Conservation (phyloP, 2,888 invertebrate genomes). For the Fragum fragum region DNA sequence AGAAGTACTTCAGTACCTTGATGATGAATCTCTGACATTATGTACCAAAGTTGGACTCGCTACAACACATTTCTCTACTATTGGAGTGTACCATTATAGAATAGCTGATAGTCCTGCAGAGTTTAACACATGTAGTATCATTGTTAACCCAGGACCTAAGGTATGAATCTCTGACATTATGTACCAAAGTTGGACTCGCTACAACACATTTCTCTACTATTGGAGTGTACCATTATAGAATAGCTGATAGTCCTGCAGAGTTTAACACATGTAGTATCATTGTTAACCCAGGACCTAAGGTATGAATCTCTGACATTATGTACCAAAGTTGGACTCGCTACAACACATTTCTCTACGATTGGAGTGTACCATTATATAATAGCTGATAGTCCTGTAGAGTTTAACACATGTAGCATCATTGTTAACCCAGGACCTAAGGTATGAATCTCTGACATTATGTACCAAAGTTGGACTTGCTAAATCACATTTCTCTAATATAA, state of each 20-base stretch:
- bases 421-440: slow-evolving; percentile 85
- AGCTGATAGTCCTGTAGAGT: slow-evolving; percentile 75
- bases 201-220: slow-evolving; percentile 80
- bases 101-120: slow-evolving; percentile 77
- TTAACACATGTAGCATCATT: slow-evolving; percentile 84
- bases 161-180: slow-evolving; percentile 75
- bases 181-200: slow-evolving; percentile 82
- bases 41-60: slow-evolving; percentile 83
- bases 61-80: slow-evolving; percentile 79
- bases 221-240: slow-evolving; percentile 85
- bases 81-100: slow-evolving; percentile 85
- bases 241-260: slow-evolving; percentile 77
- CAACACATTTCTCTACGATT: slow-evolving; percentile 80
- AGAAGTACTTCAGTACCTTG: slow-evolving; percentile 77
- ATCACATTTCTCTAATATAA: slow-evolving; percentile 81
- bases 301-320: slow-evolving; percentile 71
- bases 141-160: slow-evolving; percentile 83
- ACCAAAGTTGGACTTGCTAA: slow-evolving; percentile 82
- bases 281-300: slow-evolving; percentile 85
- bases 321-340: slow-evolving; percentile 82
- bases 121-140: slow-evolving; percentile 82
- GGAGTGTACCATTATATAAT: slow-evolving; percentile 85
- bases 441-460: slow-evolving; percentile 67
- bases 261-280: slow-evolving; percentile 84
- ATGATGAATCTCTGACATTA: slow-evolving; percentile 76